Evolutionary conservation across 2,888 invertebrate species (phyloP).

Genomic region (Drosophila neotestacea): DNA sequence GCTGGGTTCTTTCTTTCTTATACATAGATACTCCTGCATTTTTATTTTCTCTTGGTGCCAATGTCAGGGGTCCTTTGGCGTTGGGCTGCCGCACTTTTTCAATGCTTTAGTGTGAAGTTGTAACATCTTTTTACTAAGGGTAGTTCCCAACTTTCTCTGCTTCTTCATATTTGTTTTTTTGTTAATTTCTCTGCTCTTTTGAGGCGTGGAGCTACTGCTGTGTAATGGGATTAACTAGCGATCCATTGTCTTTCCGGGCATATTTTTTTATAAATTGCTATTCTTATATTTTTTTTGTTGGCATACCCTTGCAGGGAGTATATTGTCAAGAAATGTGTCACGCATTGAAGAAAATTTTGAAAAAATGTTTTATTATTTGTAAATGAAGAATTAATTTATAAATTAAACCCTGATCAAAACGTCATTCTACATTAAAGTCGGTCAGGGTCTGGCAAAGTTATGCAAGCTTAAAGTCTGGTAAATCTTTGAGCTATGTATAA

Average conservation of each 20-base stretch:
- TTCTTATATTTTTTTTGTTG: conserved; percentile 10
- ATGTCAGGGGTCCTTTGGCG: conserved; percentile 68
- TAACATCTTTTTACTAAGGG: conserved; percentile 68
- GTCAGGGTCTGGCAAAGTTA: too few species aligned
- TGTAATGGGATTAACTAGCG: conserved; percentile 71
- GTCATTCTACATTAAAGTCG: too few species aligned
- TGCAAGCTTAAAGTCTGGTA: too few species aligned
- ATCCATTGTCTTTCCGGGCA: conserved; percentile 47
- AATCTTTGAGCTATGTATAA: too few species aligned
- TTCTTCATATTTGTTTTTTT: neutral
- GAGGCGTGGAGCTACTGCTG: conserved; percentile 75
- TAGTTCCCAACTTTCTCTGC: conserved; percentile 12
- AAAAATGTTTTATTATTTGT: too few species aligned
- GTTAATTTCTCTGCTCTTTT: conserved; percentile 60
- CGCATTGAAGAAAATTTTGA: too few species aligned
- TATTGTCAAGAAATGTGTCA: too few species aligned
- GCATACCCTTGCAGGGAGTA: too few species aligned
- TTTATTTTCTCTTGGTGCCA: conserved; percentile 50
- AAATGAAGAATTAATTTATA: too few species aligned
- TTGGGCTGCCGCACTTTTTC: conserved; percentile 74
- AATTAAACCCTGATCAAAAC: too few species aligned
- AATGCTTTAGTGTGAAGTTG: conserved; percentile 82
- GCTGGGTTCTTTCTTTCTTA: conserved; percentile 27
- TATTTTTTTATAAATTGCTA: conserved; percentile 33
- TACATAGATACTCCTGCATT: conserved; percentile 6